These are phyloP conservation scores for Sceloporus undulatus DNA, from an alignment of 2,113 vertebrate genomes.

Conservation along the genomic window DNA sequence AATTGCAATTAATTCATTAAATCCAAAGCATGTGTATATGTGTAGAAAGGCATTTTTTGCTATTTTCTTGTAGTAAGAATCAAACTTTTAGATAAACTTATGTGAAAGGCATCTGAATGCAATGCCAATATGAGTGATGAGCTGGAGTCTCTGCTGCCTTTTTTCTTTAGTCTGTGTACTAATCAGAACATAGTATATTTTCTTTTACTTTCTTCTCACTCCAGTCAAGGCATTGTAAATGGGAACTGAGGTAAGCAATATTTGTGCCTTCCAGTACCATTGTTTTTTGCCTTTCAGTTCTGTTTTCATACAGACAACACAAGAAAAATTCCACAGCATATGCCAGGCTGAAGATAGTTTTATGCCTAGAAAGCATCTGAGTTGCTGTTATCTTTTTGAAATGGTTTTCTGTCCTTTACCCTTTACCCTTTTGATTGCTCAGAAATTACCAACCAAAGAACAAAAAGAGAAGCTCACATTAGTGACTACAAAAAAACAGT, in stretches of 20 bases:
- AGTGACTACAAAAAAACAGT: neutral
- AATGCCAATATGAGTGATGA: neutral
- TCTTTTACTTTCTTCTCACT: neutral
- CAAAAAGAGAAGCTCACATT: neutral
- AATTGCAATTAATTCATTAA: no score
- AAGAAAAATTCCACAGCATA: neutral
- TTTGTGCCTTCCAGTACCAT: neutral
- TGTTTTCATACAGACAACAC: neutral
- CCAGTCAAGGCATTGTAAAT: neutral
- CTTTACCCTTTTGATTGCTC: neutral
- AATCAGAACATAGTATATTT: no score
- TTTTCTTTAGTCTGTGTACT: neutral
- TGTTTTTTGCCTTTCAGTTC: neutral
- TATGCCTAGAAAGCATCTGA: no score
- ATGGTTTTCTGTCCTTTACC: neutral
- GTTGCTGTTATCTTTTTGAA: neutral
- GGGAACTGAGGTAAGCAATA: neutral
- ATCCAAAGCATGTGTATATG: no score
- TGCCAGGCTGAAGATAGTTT: neutral
- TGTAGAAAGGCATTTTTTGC: no score
- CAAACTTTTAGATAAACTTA: no score
- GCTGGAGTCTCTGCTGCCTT: no score
- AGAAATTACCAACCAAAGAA: neutral
- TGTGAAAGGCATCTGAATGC: neutral
- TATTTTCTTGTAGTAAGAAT: no score